Evolutionary conservation across 2,888 invertebrate species (phyloP), one percentile per base, ranked within the genome.

Genomic region (Imbricaverruca yamaguchii): DNA sequence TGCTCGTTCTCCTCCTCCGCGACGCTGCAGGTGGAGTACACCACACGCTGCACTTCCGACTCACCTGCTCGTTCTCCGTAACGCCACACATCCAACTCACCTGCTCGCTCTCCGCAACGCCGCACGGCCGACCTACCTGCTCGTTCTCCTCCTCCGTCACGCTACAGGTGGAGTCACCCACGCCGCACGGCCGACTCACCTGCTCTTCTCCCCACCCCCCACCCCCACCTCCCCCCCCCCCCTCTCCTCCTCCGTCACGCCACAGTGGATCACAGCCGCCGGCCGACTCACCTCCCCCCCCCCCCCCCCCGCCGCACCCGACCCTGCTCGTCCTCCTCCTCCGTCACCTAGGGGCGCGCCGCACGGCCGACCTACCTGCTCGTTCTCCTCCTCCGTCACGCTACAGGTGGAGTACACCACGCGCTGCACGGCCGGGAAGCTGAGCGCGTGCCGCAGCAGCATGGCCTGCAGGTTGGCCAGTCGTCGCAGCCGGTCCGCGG

Each of bases 341-440:
- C n/a, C n/a, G n/a, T n/a, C n/a, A n/a, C n/a, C n/a, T n/a, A n/a
- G n/a, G n/a, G n/a, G n/a, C n/a, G n/a, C n/a, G n/a, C n/a, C n/a
- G n/a, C n/a, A n/a, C n/a, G n/a, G n/a, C n/a, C n/a, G n/a, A n/a
- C n/a, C 90, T 0, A 99, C 98, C 84, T 92, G 89, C 88, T 99
- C 99, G 86, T 99, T 99, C 89, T 98, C 97, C 88, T 95, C 93
- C 0, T 92, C 90, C 86, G 93, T 91, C 15, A 96, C 85, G 0
- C 98, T 99, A 86, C 99, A 99, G 0, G 99, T 99, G 67, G 98
- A 98, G 87, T 99, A 99, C 7, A 97, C 93, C 23, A 99, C 92
- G 81, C 93, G 90, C 86, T 94, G 93, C 0, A 92, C 95, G 82
- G 91, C 91, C 0, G 97, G 95, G 87, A 97, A 97, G 21, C 90